Evolutionary conservation across 37 sponge, comb jelly and placozoan genomes (phyloP).

Genomic region (Diacarnus erythraeanus): DNA sequence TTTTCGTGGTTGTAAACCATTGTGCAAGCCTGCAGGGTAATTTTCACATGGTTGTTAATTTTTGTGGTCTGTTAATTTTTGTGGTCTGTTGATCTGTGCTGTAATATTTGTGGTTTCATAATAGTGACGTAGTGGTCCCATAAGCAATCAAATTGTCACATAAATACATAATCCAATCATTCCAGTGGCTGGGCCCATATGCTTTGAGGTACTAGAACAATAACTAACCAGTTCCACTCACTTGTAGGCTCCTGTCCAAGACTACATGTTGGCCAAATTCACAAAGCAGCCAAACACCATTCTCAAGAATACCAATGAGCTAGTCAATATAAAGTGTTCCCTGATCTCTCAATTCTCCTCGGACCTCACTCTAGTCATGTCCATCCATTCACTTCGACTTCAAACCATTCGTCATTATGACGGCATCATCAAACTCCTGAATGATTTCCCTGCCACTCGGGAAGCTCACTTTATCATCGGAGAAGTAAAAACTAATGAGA

Average conservation of each 20-base stretch:
- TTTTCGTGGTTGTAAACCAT: too few species aligned
- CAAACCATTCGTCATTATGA: constrained; percentile 49
- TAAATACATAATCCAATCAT: too few species aligned
- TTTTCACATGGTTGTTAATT: too few species aligned
- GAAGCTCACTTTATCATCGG: constrained; percentile 6
- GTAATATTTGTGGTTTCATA: too few species aligned
- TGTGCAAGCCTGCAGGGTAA: too few species aligned
- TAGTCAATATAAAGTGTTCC: constrained; percentile 2
- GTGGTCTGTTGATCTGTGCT: too few species aligned
- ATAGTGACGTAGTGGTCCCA: too few species aligned
- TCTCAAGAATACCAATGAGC: constrained; percentile 14
- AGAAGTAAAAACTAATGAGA: neutral
- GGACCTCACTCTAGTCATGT: constrained; percentile 21
- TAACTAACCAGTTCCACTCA: too few species aligned
- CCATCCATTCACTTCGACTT: constrained; percentile 42
- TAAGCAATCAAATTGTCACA: too few species aligned
- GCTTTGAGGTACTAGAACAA: neutral
- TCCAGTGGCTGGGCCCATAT: neutral
- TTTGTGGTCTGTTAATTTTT: too few species aligned
- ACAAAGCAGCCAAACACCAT: constrained; percentile 10
- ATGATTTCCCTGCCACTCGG: constrained; percentile 46
- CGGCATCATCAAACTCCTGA: constrained; percentile 26
- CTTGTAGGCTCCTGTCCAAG: constrained; percentile 49
- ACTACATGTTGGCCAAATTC: constrained; percentile 58
- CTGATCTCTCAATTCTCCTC: constrained; percentile 33